Percentiles rank a stretch among this genome's conserved stretches.
Conservation (phyloP, 1,140 invertebrate genomes). For the Drosophila mayri region DNA sequence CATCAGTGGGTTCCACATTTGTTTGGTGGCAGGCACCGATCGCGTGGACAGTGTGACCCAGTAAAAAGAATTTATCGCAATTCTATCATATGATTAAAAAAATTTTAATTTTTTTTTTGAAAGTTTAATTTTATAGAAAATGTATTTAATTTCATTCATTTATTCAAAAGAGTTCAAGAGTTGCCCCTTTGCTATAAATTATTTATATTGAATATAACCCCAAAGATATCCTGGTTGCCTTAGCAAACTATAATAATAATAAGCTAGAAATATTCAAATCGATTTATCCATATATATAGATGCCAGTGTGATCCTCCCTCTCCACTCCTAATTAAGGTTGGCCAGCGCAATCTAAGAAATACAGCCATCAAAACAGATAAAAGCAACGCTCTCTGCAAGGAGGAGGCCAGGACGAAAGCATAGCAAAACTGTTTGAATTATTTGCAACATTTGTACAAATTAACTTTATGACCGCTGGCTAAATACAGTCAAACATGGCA, state of each 20-base stretch:
- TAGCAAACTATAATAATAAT: neutral
- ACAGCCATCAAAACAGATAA: conserved; percentile 44
- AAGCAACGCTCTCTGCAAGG: neutral
- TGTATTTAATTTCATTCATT: neutral
- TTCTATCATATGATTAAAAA: no score
- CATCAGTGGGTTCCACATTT: conserved; percentile 26
- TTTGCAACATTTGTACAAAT: conserved; percentile 82
- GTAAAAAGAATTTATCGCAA: neutral
- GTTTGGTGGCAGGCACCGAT: conserved; percentile 12
- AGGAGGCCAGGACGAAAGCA: neutral
- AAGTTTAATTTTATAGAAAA: neutral
- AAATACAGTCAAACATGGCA: conserved; percentile 79
- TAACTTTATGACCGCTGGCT: conserved; percentile 82
- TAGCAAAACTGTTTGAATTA: conserved; percentile 71
- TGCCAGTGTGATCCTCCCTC: neutral
- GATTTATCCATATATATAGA: neutral
- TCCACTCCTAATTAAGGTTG: conserved; percentile 9
- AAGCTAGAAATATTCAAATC: neutral
- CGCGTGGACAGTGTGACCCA: conserved; percentile 25
- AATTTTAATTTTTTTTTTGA: no score
- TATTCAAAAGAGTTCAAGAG: no score
- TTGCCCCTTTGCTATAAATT: neutral
- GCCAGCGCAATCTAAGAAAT: conserved; percentile 28
- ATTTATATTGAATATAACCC: neutral
- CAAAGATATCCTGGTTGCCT: neutral